Evolutionary conservation across 2,888 invertebrate species (phyloP), one percentile per base, ranked within the genome.

Genomic region (Elegia similella): DNA sequence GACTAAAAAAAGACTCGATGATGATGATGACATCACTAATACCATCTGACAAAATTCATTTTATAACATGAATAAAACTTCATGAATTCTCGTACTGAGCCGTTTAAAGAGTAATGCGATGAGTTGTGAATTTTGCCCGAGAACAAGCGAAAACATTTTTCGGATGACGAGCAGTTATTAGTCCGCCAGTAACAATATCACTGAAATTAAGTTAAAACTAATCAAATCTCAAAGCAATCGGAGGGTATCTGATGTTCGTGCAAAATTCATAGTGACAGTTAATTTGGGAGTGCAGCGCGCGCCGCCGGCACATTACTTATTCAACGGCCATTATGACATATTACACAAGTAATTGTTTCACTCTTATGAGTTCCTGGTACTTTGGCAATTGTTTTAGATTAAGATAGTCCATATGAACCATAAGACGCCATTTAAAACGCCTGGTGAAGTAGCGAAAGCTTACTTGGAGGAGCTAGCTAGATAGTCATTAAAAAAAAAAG

Each of bases 251-350:
- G 73, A 72, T 64, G 71, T 68, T 77, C 78, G 78, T 81, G 76
- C 81, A 80, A 80, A 82, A 88, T 88, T 80, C 85, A 84, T 84
- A 75, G 73, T 85, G 90, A 89, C 89, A 88, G 88, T 86, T 89
- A 85, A 89, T 89, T 86, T 82, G 84, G 85, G 78, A 86, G 83
- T 88, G 89, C 89, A 86, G 73, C 81, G 76, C 50, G 76, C 76
- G 68, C 67, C 69, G 66, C 68, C 66, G 61, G 44, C 44, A 29
- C 75, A 84, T 88, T 83, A 88, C 85, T 89, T 86, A 89, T 88
- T 89, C 89, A 88, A 68, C 75, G 75, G 83, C 83, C 86, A 76
- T 50, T 75, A 81, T 85, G 85, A 86, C 84, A 84, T 87, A 87
- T 86, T 83, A 85, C 82, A 67, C 70, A 79, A 80, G 84, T 90